These are phyloP conservation scores for Goniozus legneri DNA, from an alignment of 1,140 invertebrate species.

Conservation along the genomic window DNA sequence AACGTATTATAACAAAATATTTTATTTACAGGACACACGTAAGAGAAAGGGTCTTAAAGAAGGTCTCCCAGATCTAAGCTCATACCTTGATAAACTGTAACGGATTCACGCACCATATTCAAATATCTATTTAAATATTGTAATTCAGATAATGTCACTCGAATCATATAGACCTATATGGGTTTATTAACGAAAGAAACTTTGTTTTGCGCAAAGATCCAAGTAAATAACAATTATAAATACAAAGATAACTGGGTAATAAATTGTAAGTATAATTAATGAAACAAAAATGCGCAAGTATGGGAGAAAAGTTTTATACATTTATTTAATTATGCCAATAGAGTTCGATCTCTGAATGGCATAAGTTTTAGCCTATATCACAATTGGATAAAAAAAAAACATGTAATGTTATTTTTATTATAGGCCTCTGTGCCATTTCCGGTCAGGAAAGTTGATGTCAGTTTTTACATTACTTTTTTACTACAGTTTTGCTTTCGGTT, in stretches of 20 bases:
- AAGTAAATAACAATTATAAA: slow-evolving; percentile 29
- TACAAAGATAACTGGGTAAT: slow-evolving; percentile 29
- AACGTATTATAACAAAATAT: slow-evolving; percentile 19
- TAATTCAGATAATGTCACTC: slow-evolving; percentile 48
- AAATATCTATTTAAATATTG: slow-evolving; percentile 53
- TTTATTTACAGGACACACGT: slow-evolving; percentile 78
- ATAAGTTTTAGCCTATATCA: slow-evolving; percentile 32
- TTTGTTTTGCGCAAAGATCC: slow-evolving; percentile 41
- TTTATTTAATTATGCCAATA: slow-evolving; percentile 44
- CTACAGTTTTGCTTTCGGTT: slow-evolving; percentile 18
- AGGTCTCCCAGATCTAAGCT: slow-evolving; percentile 85
- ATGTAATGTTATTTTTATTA: slow-evolving; percentile 25
- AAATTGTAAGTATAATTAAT: slow-evolving; percentile 40
- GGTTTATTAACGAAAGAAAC: slow-evolving; percentile 40
- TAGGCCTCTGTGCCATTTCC: slow-evolving; percentile 3
- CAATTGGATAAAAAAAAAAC: slow-evolving; percentile 20
- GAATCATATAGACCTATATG: slow-evolving; percentile 38
- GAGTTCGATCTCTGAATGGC: slow-evolving; percentile 27
- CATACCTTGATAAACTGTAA: slow-evolving; percentile 96
- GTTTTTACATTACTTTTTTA: slow-evolving; percentile 34
- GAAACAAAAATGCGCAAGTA: slow-evolving; percentile 24
- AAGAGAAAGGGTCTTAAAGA: slow-evolving; percentile 99
- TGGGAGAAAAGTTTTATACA: slow-evolving; percentile 44
- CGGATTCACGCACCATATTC: slow-evolving; percentile 44
- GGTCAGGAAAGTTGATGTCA: slow-evolving; percentile 11